A percentile compares a stretch with the other conserved stretches of the same genome.
These are phyloP conservation scores for Rhodinocichla rosea DNA, from an alignment of 2,113 vertebrate species.

Conservation along the genomic window DNA sequence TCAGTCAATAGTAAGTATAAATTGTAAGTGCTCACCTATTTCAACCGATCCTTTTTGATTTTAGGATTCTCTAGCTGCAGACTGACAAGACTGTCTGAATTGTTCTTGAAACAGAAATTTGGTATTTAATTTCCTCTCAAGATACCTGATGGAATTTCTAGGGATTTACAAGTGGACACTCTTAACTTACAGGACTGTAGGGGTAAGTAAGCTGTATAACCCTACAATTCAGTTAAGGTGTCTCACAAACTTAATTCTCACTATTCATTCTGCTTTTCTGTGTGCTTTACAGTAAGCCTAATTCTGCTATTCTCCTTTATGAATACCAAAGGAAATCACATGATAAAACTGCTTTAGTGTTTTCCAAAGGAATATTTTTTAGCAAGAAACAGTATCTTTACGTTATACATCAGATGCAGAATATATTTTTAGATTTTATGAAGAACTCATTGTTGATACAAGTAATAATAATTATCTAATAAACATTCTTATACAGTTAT, in stretches of 20 bases:
- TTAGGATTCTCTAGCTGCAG: not conserved
- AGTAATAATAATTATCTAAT: not conserved
- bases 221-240: not conserved
- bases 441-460: not conserved
- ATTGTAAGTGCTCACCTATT: not conserved
- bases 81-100: not conserved
- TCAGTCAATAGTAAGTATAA: not conserved
- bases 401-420: not conserved
- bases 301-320: not conserved
- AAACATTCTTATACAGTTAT: not conserved
- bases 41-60: not conserved
- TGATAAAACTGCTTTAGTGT: not conserved
- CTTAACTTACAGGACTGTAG: not conserved
- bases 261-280: not conserved
- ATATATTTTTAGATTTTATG: not conserved
- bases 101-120: not conserved
- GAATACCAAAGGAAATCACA: not conserved
- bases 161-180: not conserved
- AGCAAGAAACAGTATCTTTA: not conserved
- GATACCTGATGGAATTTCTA: not conserved
- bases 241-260: not conserved
- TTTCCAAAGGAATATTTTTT: not conserved
- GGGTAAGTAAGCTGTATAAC: fast-evolving
- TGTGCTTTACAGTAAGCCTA: not conserved
- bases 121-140: not conserved